phyloP scores from a whole-genome alignment of 1,140 invertebrate genomes.

The Drosophila serrata region DNA sequence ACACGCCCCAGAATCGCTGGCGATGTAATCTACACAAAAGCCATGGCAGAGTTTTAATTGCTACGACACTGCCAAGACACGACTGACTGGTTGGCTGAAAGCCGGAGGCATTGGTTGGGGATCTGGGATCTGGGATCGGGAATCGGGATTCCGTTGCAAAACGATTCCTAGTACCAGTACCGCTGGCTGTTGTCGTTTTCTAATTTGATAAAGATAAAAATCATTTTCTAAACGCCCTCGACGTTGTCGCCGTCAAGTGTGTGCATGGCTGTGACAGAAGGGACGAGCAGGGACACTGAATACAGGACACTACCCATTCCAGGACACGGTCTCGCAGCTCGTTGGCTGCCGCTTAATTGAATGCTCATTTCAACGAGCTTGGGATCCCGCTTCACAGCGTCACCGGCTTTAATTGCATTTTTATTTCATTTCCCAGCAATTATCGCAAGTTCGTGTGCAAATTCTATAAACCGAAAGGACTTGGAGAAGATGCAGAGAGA shows the following conservation, averaged over 20 bases:
- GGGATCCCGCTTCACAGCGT: slow-evolving; percentile 26
- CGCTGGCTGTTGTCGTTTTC: slow-evolving; percentile 54
- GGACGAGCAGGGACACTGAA: slow-evolving; percentile 7
- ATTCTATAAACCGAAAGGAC: slow-evolving; percentile 66
- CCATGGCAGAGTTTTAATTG: slow-evolving; percentile 79
- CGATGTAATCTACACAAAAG: slow-evolving; percentile 79
- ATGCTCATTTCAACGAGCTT: slow-evolving; percentile 71
- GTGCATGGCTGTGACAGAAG: slow-evolving; percentile 46
- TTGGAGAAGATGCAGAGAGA: neutral
- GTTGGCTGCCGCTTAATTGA: slow-evolving; percentile 68
- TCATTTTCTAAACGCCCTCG: slow-evolving; percentile 75
- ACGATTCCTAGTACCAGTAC: neutral
- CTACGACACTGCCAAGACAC: slow-evolving; percentile 74
- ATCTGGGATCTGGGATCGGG: neutral
- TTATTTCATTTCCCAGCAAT: slow-evolving; percentile 82
- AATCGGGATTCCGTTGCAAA: slow-evolving; percentile 1
- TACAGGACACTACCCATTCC: slow-evolving; percentile 29
- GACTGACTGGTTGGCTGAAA: slow-evolving; percentile 55
- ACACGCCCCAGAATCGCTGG: slow-evolving; percentile 31
- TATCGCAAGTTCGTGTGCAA: slow-evolving; percentile 79
- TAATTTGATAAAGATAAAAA: slow-evolving; percentile 79
- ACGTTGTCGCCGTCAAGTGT: slow-evolving; percentile 57
- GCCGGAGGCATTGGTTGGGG: slow-evolving; percentile 4
- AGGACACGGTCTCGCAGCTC: slow-evolving; percentile 29
- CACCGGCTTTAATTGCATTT: slow-evolving; percentile 79